A percentile compares a stretch with the other conserved stretches of the same genome.
Conservation (phyloP, 2,113 vertebrate species). For the Callaeas wilsoni region DNA sequence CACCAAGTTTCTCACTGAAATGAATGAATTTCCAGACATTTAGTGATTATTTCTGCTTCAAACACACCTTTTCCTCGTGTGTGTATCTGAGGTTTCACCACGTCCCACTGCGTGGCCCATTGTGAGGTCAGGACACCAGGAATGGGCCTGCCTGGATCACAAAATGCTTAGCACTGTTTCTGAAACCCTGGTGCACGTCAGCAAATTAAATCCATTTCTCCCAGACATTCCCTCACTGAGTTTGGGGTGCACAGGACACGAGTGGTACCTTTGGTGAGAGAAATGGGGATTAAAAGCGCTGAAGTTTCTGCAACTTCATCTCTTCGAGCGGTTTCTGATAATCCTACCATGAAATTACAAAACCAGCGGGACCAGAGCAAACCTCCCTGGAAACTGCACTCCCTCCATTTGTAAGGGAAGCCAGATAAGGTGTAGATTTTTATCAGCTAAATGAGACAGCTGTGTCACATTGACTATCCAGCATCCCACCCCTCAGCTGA, state of each 20-base stretch:
- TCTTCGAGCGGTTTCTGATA: conserved; percentile 11
- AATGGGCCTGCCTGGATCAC: background rate
- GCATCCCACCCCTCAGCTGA: background rate
- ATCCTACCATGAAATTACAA: conserved; percentile 50
- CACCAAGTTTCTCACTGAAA: background rate
- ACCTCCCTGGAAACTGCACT: background rate
- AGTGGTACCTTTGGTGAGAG: background rate
- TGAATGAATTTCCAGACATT: background rate
- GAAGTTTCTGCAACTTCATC: background rate
- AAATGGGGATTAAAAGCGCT: background rate
- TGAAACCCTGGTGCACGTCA: background rate
- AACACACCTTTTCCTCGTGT: background rate
- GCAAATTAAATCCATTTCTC: background rate
- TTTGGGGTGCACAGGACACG: background rate
- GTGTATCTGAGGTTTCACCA: background rate
- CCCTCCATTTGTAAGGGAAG: background rate
- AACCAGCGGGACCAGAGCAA: background rate
- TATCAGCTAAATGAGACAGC: conserved; percentile 9
- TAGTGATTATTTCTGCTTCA: background rate
- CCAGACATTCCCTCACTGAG: accelerated
- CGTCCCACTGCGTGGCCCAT: accelerated
- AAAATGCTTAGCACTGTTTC: background rate
- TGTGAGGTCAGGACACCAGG: background rate
- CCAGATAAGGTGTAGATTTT: background rate
- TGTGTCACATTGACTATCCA: background rate